Evolutionary conservation across 2,797 vertebrate genomes (phyloP).

Genomic region (Cossypha caffra): DNA sequence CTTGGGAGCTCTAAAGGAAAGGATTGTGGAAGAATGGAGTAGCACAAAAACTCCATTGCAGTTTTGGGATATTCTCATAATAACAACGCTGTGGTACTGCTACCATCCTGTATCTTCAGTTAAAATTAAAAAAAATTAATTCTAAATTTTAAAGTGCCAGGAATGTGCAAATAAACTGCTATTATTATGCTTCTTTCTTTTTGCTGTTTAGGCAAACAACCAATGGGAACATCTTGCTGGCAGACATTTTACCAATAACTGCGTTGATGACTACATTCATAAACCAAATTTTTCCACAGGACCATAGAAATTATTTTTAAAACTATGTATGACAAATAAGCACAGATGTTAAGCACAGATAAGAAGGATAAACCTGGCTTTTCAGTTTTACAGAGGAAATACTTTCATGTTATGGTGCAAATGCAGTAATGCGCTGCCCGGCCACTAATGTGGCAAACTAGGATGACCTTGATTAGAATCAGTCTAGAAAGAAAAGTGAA

Average conservation of each 20-base stretch:
- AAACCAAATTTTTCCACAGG: neutral
- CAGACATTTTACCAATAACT: neutral
- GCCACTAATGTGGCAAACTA: neutral
- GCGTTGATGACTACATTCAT: neutral
- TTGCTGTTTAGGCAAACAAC: neutral
- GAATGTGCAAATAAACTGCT: neutral
- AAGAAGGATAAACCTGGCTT: neutral
- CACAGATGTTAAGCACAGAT: neutral
- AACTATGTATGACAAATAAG: neutral
- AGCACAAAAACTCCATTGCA: neutral
- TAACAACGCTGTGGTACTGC: neutral
- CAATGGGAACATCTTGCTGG: neutral
- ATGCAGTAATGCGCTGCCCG: neutral
- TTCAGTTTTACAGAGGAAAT: neutral
- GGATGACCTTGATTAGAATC: neutral
- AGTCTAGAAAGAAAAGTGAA: conserved; percentile 47
- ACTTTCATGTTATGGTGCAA: neutral
- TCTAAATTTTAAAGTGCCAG: neutral
- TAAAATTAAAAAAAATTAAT: neutral
- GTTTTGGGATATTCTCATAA: neutral
- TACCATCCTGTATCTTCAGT: neutral
- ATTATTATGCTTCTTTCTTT: neutral
- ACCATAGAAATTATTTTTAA: neutral
- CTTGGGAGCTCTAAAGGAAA: neutral
- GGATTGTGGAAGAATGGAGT: neutral